phyloP scores from a whole-genome alignment of 2,797 vertebrate species.

The Myiotriccus ornatus region DNA sequence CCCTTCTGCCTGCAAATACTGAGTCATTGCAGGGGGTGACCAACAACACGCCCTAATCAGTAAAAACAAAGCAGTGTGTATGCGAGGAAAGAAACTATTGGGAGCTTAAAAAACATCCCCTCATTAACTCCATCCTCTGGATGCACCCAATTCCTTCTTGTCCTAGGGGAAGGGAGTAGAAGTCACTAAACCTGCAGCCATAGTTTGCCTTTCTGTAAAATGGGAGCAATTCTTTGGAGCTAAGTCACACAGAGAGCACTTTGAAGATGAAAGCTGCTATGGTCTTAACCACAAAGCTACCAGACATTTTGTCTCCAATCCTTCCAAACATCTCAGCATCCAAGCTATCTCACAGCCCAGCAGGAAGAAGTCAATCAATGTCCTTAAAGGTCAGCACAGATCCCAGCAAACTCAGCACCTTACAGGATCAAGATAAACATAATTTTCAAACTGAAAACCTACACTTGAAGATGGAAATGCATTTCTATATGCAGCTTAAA shows the following conservation, averaged over 20 bases:
- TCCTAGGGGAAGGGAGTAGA: constrained; percentile 32
- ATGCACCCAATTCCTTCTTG: background rate
- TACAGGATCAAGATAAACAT: background rate
- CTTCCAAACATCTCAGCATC: background rate
- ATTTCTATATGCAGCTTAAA: background rate
- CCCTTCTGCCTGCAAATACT: background rate
- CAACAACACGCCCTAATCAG: background rate
- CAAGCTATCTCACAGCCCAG: background rate
- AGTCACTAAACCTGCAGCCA: constrained; percentile 2
- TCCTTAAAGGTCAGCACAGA: constrained; percentile 1
- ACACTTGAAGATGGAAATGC: background rate
- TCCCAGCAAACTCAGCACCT: background rate
- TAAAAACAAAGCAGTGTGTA: background rate
- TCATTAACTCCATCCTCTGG: background rate
- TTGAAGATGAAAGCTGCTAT: constrained; percentile 45
- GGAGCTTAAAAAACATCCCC: background rate
- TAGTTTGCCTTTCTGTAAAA: background rate
- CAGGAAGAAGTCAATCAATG: background rate
- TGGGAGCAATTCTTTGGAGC: constrained; percentile 17
- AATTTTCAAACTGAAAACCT: background rate
- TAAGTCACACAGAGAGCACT: constrained; percentile 21
- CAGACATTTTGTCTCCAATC: constrained; percentile 40
- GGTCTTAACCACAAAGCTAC: constrained; percentile 26
- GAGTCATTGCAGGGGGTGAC: background rate
- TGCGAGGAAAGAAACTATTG: background rate